phyloP scores from a whole-genome alignment of 2,888 invertebrate species.

The Drosophila longiperda region DNA sequence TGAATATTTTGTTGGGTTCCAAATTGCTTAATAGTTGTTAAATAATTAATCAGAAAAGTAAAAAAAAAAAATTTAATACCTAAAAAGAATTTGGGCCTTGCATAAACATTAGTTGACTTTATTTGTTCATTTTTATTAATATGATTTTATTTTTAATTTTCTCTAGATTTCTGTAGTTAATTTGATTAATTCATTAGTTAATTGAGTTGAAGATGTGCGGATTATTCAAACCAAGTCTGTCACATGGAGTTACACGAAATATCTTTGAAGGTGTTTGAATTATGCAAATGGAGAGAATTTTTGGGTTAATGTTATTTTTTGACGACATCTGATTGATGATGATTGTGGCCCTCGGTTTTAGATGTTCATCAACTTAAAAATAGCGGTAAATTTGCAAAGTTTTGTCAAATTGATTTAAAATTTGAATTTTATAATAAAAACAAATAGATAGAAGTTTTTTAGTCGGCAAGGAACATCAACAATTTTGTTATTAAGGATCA shows the following conservation, averaged over 20 bases:
- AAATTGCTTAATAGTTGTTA: constrained; percentile 23
- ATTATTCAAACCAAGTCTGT: constrained; percentile 36
- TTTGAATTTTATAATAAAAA: neutral
- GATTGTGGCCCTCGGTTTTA: neutral
- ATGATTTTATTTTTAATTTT: neutral
- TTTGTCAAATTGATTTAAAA: neutral
- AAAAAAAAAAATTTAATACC: neutral
- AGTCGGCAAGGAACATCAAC: neutral
- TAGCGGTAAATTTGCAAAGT: neutral
- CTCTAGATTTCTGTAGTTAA: constrained; percentile 29
- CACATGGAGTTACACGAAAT: neutral
- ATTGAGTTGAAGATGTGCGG: constrained; percentile 22
- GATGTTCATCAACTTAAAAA: neutral
- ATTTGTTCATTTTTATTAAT: neutral
- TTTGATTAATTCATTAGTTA: constrained; percentile 65
- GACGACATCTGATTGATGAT: neutral
- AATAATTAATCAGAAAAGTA: constrained; percentile 45
- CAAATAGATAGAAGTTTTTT: neutral
- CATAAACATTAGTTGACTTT: constrained; percentile 44
- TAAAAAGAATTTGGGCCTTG: constrained; percentile 27
- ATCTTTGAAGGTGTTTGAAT: neutral
- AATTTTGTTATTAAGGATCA: neutral
- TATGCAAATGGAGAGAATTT: constrained; percentile 16
- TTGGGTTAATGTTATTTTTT: neutral
- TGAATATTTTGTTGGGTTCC: constrained; percentile 16